These are phyloP conservation scores for Nothoprocta perdicaria DNA, from an alignment of 2,113 vertebrate genomes.

Conservation along the genomic window DNA sequence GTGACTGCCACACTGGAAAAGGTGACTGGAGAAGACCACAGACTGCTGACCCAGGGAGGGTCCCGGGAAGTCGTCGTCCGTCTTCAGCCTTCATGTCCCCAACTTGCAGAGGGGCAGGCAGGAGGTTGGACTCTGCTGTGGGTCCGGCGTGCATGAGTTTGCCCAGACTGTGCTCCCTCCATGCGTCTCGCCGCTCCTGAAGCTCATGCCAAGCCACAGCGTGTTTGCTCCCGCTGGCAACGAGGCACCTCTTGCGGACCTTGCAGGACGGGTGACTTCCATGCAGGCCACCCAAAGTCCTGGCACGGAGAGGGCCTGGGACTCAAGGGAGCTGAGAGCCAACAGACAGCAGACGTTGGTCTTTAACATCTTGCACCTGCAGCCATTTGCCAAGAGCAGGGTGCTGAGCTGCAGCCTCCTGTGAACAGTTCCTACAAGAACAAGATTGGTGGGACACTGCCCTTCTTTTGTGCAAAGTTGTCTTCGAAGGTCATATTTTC, in stretches of 20 bases:
- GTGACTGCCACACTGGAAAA: not conserved
- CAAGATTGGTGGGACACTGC: not conserved
- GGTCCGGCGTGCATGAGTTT: not conserved
- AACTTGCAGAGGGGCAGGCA: fast-evolving
- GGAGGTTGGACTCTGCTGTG: not conserved
- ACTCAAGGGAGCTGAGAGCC: not conserved
- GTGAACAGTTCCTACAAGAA: not conserved
- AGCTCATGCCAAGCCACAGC: not conserved
- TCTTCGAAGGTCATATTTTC: not conserved
- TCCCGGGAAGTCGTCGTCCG: not conserved
- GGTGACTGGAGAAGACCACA: not conserved
- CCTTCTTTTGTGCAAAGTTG: not conserved
- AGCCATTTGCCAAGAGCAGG: not conserved
- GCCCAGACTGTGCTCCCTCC: not conserved
- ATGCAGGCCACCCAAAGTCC: not conserved
- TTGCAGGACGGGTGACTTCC: not conserved
- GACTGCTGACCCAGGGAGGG: not conserved
- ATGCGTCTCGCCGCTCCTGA: not conserved
- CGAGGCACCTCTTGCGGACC: not conserved
- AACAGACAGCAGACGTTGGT: not conserved
- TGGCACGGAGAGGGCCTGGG: not conserved
- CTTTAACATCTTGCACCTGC: not conserved
- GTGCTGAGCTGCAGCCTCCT: not conserved
- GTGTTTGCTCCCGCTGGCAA: not conserved
- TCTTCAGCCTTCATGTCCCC: not conserved